phyloP scores from a whole-genome alignment of 2,113 vertebrate genomes.

The Onychorhynchus coronatus region DNA sequence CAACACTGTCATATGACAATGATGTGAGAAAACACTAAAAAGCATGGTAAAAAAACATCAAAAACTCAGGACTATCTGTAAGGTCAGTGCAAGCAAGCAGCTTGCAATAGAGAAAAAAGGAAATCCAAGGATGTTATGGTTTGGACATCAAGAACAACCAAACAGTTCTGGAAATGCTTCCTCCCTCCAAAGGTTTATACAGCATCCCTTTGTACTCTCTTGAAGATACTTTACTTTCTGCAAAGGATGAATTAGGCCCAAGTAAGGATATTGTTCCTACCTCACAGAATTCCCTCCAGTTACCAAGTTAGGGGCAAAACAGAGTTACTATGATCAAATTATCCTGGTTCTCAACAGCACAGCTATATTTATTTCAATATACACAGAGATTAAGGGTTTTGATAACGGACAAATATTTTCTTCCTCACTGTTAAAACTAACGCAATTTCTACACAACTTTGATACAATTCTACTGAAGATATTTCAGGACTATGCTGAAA shows the following conservation, averaged over 20 bases:
- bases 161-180: background rate
- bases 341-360: background rate
- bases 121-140: background rate
- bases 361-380: background rate
- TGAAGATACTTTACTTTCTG: background rate
- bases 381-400: too few species aligned
- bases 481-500: background rate
- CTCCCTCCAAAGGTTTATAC: background rate
- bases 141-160: background rate
- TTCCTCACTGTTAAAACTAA: background rate
- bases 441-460: background rate
- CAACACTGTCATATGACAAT: background rate
- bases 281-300: background rate
- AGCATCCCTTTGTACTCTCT: background rate
- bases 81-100: background rate
- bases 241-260: background rate
- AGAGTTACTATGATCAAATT: background rate
- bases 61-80: background rate
- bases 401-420: background rate
- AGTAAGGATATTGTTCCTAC: background rate
- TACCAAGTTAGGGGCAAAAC: background rate
- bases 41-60: background rate
- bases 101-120: background rate
- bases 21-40: background rate
- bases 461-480: background rate